These are phyloP conservation scores for Temnothorax unifasciatus DNA, from an alignment of 2,888 invertebrate genomes.

Conservation along the genomic window DNA sequence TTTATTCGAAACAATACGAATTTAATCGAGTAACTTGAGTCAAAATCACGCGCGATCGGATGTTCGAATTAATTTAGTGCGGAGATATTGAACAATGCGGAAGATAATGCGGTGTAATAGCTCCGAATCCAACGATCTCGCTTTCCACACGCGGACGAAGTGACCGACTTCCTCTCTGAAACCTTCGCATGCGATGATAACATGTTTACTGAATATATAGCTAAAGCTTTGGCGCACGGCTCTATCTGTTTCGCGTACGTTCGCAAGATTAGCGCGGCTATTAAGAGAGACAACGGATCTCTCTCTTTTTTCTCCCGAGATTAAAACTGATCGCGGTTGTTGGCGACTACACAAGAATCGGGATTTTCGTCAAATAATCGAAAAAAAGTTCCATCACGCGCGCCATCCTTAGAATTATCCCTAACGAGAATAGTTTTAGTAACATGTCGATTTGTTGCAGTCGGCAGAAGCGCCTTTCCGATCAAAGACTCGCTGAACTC, in stretches of 20 bases:
- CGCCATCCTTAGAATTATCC: neutral
- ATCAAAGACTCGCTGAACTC: constrained; percentile 88
- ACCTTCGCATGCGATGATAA: constrained; percentile 51
- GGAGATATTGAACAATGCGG: neutral
- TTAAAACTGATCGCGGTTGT: neutral
- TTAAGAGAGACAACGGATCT: constrained; percentile 26
- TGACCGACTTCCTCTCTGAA: constrained; percentile 10
- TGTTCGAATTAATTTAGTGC: neutral
- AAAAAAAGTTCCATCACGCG: neutral
- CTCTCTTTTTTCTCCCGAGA: neutral
- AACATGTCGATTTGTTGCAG: constrained; percentile 71
- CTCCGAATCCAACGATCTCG: neutral
- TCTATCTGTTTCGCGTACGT: constrained; percentile 7
- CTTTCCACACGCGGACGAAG: neutral
- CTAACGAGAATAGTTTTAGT: neutral
- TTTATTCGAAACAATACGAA: neutral
- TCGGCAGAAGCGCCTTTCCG: constrained; percentile 88
- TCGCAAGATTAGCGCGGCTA: constrained; percentile 61
- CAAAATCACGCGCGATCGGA: neutral
- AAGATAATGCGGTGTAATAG: neutral
- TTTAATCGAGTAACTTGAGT: neutral
- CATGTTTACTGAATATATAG: constrained; percentile 30
- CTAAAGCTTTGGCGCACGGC: constrained; percentile 49
- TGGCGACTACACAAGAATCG: too few species aligned
- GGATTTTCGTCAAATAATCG: neutral